These are phyloP conservation scores for Alosa sapidissima DNA, from an alignment of 2,797 vertebrate genomes.

Conservation along the genomic window DNA sequence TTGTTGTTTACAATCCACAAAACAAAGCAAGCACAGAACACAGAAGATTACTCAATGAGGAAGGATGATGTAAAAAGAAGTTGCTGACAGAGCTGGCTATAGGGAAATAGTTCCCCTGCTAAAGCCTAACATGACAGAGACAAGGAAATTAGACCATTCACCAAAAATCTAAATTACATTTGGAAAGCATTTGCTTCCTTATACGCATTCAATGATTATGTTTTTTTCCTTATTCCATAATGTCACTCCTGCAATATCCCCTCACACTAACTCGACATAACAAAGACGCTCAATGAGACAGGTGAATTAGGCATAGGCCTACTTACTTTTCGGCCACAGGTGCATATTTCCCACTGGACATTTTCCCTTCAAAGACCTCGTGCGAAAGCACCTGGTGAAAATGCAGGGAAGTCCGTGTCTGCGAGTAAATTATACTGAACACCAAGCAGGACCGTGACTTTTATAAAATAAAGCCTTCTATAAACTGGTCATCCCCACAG, in stretches of 20 bases:
- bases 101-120: not conserved
- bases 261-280: not conserved
- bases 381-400: slow-evolving; percentile 24
- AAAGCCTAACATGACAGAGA: not conserved
- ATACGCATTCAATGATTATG: not conserved
- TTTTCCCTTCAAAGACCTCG: slow-evolving; percentile 53
- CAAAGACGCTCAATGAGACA: not conserved
- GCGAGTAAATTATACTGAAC: not conserved
- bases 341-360: slow-evolving; percentile 74
- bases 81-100: not conserved
- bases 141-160: not conserved
- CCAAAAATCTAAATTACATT: not conserved
- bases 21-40: not conserved
- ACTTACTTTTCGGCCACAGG: slow-evolving; percentile 69
- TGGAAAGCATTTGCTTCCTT: not conserved
- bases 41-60: not conserved
- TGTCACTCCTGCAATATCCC: not conserved
- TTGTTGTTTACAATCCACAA: not conserved
- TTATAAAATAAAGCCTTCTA: not conserved
- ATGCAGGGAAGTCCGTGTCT: not conserved
- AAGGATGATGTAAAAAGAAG: not conserved
- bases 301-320: not conserved
- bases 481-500: not conserved
- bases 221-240: not conserved
- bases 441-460: not conserved